Conservation (phyloP, 2,888 invertebrate species). For the Dynastes hyllus region DNA sequence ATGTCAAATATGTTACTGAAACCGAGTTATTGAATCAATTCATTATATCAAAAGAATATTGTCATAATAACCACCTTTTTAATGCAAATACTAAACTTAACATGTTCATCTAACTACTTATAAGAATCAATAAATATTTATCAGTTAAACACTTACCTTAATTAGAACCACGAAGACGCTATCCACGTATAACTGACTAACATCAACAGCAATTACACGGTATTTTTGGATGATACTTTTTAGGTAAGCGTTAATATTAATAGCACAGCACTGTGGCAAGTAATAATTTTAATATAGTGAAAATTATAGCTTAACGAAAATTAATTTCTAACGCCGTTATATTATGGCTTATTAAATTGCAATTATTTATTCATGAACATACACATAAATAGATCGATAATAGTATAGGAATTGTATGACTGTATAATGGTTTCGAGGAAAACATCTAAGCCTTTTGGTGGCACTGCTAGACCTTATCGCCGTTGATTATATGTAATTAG, state of each 20-base stretch:
- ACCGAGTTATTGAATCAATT: too few species aligned
- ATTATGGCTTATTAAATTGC: slow-evolving; percentile 17
- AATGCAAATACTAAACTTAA: neutral
- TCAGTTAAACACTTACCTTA: neutral
- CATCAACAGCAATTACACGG: neutral
- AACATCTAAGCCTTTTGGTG: too few species aligned
- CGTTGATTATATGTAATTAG: too few species aligned
- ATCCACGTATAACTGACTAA: neutral
- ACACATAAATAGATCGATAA: neutral
- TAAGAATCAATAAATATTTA: slow-evolving; percentile 3
- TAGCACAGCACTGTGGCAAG: neutral
- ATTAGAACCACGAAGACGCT: neutral
- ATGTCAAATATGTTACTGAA: too few species aligned
- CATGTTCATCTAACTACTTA: neutral
- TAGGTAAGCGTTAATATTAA: neutral
- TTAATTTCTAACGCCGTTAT: slow-evolving; percentile 17
- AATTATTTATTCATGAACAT: slow-evolving; percentile 21
- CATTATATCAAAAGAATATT: neutral
- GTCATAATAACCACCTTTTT: neutral
- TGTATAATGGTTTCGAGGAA: too few species aligned
- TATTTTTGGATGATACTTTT: slow-evolving; percentile 1
- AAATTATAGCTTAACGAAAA: slow-evolving; percentile 27
- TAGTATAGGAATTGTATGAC: too few species aligned
- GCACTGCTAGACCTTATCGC: too few species aligned
- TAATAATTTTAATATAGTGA: slow-evolving; percentile 25